These are phyloP conservation scores for Acholoe squamosa DNA, from an alignment of 2,888 invertebrate genomes.

Conservation along the genomic window DNA sequence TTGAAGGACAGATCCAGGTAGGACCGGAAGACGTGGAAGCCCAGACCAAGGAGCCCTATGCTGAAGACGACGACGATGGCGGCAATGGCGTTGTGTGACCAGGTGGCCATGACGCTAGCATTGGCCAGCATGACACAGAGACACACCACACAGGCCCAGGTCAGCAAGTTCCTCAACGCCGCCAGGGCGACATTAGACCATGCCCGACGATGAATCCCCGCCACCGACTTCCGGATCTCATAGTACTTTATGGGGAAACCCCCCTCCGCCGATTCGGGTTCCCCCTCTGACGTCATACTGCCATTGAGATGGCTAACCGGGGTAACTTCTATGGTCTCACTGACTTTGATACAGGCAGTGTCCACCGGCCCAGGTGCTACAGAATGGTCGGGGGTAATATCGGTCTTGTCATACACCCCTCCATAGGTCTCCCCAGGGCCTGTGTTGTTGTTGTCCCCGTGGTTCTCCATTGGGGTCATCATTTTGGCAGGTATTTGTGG, in stretches of 20 bases:
- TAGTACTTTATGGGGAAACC: constrained; percentile 32
- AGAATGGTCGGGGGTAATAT: neutral
- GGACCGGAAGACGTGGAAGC: constrained; percentile 59
- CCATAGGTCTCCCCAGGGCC: constrained; percentile 29
- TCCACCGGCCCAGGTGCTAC: neutral
- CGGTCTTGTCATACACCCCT: constrained; percentile 50
- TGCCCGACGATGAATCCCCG: constrained; percentile 2
- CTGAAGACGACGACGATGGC: constrained; percentile 49
- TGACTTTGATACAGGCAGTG: constrained; percentile 36
- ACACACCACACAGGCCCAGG: constrained; percentile 35
- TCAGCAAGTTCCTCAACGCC: constrained; percentile 8
- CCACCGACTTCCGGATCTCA: constrained; percentile 48
- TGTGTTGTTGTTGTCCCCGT: constrained; percentile 5
- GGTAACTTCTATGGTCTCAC: constrained; percentile 15
- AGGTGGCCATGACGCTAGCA: neutral
- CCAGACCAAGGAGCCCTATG: constrained; percentile 50
- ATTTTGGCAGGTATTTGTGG: constrained; percentile 18
- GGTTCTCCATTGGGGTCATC: constrained; percentile 56
- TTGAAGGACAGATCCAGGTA: constrained; percentile 62
- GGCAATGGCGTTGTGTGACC: constrained; percentile 48
- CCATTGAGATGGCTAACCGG: neutral
- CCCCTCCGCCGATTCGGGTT: neutral
- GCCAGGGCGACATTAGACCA: constrained; percentile 48
- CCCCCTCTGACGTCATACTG: neutral
- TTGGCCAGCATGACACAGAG: constrained; percentile 47